phyloP scores from a whole-genome alignment of 1,140 invertebrate genomes.

The Drosophila biarmipes region DNA sequence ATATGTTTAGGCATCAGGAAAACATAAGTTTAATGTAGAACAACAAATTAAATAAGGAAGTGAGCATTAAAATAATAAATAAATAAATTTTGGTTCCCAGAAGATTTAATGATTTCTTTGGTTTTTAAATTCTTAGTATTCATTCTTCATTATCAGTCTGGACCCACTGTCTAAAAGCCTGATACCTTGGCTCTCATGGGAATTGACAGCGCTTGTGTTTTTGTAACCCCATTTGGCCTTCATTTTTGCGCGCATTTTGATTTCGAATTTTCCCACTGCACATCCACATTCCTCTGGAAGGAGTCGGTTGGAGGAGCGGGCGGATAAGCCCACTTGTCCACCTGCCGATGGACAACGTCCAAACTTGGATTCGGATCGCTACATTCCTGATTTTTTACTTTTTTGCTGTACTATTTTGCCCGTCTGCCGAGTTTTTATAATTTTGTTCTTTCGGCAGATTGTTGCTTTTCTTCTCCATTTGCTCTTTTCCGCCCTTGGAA shows the following conservation, averaged over 20 bases:
- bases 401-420: constrained; percentile 51
- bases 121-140: neutral
- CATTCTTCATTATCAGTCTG: neutral
- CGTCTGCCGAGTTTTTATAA: constrained; percentile 30
- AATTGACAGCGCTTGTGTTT: constrained; percentile 64
- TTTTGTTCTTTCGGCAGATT: constrained; percentile 55
- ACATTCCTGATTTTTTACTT: constrained; percentile 50
- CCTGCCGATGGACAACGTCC: constrained; percentile 28
- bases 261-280: constrained; percentile 59
- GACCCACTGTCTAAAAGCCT: constrained; percentile 38
- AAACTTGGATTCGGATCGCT: constrained; percentile 11
- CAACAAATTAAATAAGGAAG: too few relatives aligned
- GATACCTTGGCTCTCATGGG: constrained; percentile 42
- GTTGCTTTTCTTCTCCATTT: constrained; percentile 38
- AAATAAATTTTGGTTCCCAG: too few relatives aligned
- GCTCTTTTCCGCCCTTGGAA: neutral
- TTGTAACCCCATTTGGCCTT: constrained; percentile 79
- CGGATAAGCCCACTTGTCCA: constrained; percentile 17
- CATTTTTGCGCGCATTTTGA: constrained; percentile 80
- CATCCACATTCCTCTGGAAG: constrained; percentile 55
- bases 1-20: too few relatives aligned
- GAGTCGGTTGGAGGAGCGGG: constrained; percentile 7
- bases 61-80: too few relatives aligned
- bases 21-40: too few relatives aligned
- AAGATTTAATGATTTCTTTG: neutral